A percentile compares a stretch with the other conserved stretches of the same genome.
Conservation (phyloP, 2,797 vertebrate genomes). For the Ambastaia sidthimunki region DNA sequence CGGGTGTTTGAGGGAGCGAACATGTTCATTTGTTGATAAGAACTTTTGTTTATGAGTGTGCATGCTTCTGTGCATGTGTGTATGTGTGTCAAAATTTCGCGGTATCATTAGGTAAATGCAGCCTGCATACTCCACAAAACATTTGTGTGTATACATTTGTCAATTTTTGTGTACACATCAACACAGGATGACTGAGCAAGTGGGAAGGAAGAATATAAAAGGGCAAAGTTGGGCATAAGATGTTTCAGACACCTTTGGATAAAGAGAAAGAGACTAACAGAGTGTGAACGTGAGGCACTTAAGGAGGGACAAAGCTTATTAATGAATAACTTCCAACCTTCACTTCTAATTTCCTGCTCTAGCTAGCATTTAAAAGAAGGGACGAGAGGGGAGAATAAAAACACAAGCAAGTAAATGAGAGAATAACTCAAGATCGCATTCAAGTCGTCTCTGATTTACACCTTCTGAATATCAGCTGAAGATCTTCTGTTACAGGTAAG, state of each 20-base stretch:
- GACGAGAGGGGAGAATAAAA: background rate
- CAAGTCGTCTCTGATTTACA: background rate
- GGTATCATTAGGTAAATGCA: background rate
- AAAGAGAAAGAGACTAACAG: conserved; percentile 27
- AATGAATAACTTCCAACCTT: conserved; percentile 38
- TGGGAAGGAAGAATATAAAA: conserved; percentile 38
- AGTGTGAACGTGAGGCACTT: conserved; percentile 30
- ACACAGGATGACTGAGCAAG: conserved; percentile 13
- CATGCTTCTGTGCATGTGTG: conserved; percentile 3
- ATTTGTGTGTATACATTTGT: conserved; percentile 31
- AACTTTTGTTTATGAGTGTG: conserved; percentile 14
- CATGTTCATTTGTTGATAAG: background rate
- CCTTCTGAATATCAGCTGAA: conserved; percentile 6
- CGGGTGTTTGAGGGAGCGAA: background rate
- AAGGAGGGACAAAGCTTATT: conserved; percentile 31
- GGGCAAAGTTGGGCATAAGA: conserved; percentile 15
- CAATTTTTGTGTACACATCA: conserved; percentile 27
- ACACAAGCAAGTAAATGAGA: background rate
- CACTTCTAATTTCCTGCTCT: conserved; percentile 32
- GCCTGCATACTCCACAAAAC: conserved; percentile 1
- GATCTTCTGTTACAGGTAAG: conserved; percentile 14
- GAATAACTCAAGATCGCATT: background rate
- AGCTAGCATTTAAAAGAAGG: conserved; percentile 29
- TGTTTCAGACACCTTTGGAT: conserved; percentile 21
- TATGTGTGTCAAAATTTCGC: background rate